Evolutionary conservation across 2,888 invertebrate genomes (phyloP).

Genomic region (Ephialtes manifestator): DNA sequence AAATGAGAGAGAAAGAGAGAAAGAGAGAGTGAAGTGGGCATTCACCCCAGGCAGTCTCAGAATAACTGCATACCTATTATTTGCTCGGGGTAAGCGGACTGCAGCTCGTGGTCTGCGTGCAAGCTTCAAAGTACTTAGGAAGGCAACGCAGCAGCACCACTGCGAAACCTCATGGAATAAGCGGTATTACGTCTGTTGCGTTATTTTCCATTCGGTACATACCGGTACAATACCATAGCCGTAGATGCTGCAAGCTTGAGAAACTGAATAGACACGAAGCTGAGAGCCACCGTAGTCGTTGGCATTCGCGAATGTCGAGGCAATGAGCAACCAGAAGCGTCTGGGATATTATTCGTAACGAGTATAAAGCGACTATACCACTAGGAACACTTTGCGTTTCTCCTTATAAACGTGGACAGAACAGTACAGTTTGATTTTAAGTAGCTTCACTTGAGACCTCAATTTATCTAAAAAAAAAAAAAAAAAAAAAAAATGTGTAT

Average conservation of each 20-base stretch:
- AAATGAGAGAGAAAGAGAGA: conserved; percentile 45
- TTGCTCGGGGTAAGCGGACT: conserved; percentile 78
- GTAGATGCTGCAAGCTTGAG: conserved; percentile 40
- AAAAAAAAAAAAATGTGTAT: too few relatives aligned
- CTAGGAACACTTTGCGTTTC: not conserved
- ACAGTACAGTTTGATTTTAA: too few relatives aligned
- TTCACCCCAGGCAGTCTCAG: conserved; percentile 83
- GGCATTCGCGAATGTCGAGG: conserved; percentile 50
- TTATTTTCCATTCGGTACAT: conserved; percentile 58
- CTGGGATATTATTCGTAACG: conserved; percentile 69
- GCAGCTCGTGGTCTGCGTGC: conserved; percentile 68
- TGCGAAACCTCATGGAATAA: conserved; percentile 39
- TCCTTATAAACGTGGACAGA: too few relatives aligned
- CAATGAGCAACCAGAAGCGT: conserved; percentile 58
- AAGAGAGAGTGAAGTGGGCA: conserved; percentile 77
- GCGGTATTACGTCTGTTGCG: conserved; percentile 45
- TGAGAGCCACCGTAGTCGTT: conserved; percentile 57
- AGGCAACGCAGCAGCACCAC: conserved; percentile 45
- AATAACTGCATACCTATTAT: conserved; percentile 83
- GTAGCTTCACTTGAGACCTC: too few relatives aligned
- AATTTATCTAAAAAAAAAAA: too few relatives aligned
- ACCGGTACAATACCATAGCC: conserved; percentile 37
- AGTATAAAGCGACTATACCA: not conserved
- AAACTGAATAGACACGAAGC: conserved; percentile 29
- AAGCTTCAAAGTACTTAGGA: conserved; percentile 53